Conservation (phyloP, 2,888 invertebrate species). For the Tenthredo distinguenda region DNA sequence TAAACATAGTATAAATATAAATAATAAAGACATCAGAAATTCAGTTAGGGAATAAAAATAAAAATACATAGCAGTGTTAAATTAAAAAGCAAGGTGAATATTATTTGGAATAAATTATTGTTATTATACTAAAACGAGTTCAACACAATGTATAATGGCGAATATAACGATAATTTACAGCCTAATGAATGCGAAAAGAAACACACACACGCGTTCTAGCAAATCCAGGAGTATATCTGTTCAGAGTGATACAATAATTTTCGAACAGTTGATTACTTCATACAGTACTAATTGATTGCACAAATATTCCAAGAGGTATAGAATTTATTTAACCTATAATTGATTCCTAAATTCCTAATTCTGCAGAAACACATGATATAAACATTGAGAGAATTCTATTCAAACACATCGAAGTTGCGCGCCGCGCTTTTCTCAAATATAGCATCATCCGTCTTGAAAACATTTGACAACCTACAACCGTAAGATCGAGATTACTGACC, state of each 20-base stretch:
- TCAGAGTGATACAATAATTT: not conserved
- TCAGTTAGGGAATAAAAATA: not conserved
- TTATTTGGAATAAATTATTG: not conserved
- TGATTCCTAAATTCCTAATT: not conserved
- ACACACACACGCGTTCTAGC: not conserved
- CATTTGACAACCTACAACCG: not conserved
- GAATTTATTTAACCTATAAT: not conserved
- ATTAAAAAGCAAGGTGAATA: not conserved
- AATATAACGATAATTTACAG: not conserved
- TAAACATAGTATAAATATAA: no score
- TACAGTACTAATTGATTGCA: not conserved
- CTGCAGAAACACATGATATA: not conserved
- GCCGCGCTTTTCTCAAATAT: not conserved
- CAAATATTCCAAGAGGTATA: not conserved
- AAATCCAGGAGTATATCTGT: not conserved
- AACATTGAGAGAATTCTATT: not conserved
- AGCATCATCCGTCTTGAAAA: not conserved
- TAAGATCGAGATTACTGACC: not conserved
- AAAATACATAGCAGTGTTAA: constrained; percentile 12
- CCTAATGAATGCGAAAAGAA: not conserved
- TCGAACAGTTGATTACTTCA: not conserved
- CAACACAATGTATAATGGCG: not conserved
- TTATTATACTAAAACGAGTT: not conserved
- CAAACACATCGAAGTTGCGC: not conserved
- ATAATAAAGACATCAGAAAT: no score